phyloP scores from a whole-genome alignment of 1,140 invertebrate species.

The Teleopsis dalmanni region DNA sequence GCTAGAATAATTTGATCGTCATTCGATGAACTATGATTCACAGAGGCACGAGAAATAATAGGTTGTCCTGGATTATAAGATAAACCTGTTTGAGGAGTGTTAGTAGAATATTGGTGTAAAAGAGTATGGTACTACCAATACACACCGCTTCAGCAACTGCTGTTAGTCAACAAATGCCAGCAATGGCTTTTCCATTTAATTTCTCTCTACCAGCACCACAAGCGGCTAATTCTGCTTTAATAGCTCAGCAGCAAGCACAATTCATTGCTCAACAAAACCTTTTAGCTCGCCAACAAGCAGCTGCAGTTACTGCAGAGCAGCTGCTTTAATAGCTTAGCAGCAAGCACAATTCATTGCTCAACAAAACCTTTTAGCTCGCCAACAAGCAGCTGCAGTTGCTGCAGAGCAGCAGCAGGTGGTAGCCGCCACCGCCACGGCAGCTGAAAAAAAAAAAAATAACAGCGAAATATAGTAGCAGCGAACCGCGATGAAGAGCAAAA shows the following conservation, averaged over 20 bases:
- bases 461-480: too few species aligned
- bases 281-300: conserved; percentile 34
- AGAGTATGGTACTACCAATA: neutral
- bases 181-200: conserved; percentile 23
- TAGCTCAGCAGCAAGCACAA: conserved; percentile 40
- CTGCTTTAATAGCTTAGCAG: conserved; percentile 32
- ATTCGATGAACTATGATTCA: too few species aligned
- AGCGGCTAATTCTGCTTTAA: conserved; percentile 21
- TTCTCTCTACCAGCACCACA: conserved; percentile 20
- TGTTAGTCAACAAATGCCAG: conserved; percentile 6
- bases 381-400: conserved; percentile 31
- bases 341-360: conserved; percentile 43
- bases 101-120: too few species aligned
- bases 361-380: conserved; percentile 35
- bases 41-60: too few species aligned
- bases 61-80: too few species aligned
- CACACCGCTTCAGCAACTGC: conserved; percentile 15
- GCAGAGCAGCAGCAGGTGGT: conserved; percentile 32
- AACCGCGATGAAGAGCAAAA: too few species aligned
- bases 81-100: too few species aligned
- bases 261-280: conserved; percentile 43
- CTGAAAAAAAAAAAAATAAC: too few species aligned
- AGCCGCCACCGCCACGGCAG: too few species aligned
- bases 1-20: too few species aligned
- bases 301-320: conserved; percentile 28